A percentile compares a stretch with the other conserved stretches of the same genome.
Conservation (phyloP, 2,113 vertebrate species). For the Nyctereutes procyonoides region DNA sequence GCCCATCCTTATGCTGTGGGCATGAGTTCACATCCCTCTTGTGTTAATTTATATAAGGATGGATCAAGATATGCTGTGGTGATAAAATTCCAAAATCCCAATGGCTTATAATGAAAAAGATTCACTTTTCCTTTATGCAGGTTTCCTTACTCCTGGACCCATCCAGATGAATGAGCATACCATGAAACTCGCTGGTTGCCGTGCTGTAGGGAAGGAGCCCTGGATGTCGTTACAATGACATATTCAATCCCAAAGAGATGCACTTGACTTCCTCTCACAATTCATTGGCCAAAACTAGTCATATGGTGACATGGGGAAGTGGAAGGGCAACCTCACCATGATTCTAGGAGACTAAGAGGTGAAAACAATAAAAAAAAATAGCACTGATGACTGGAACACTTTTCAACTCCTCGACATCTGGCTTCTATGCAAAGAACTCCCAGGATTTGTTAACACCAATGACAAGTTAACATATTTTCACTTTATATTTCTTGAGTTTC, state of each 20-base stretch:
- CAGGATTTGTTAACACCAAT: neutral
- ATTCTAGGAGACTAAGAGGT: neutral
- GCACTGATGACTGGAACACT: neutral
- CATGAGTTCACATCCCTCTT: neutral
- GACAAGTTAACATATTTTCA: neutral
- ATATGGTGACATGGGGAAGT: rapidly evolving
- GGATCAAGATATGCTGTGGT: neutral
- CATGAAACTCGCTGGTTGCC: neutral
- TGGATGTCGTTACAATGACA: neutral
- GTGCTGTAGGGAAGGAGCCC: no score
- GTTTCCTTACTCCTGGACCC: neutral
- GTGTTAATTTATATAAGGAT: neutral
- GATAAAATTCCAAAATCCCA: neutral
- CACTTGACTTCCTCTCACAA: neutral
- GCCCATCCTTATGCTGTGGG: neutral
- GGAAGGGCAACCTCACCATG: neutral
- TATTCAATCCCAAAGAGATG: neutral
- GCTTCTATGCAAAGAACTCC: neutral
- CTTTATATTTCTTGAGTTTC: neutral
- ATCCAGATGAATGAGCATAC: neutral
- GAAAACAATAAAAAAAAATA: neutral
- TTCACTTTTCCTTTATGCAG: neutral
- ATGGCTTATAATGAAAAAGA: neutral
- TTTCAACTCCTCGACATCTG: neutral
- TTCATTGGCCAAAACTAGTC: neutral